These are phyloP conservation scores for Ochotona curzoniae DNA, from an alignment of 2,113 vertebrate genomes.

Conservation along the genomic window DNA sequence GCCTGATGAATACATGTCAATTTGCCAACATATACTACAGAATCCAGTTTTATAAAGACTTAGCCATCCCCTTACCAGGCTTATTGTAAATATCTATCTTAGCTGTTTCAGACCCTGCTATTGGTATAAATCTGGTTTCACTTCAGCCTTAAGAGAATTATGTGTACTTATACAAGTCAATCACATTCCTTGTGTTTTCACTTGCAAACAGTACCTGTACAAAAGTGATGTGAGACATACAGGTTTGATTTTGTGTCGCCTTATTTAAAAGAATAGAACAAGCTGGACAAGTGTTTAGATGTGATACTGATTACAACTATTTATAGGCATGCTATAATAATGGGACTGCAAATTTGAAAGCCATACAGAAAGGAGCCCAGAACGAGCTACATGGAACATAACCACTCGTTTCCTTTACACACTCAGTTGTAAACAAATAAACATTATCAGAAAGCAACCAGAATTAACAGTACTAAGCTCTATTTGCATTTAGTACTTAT, in stretches of 20 bases:
- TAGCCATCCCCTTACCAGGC: background rate
- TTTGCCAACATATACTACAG: background rate
- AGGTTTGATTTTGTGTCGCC: background rate
- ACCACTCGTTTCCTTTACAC: conserved; percentile 57
- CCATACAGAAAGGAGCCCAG: background rate
- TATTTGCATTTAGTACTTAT: conserved; percentile 2
- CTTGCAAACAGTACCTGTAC: background rate
- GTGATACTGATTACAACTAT: background rate
- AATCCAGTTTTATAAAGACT: conserved; percentile 36
- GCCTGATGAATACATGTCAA: background rate
- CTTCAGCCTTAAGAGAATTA: conserved; percentile 15
- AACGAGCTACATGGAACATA: background rate
- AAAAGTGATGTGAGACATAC: conserved; percentile 5
- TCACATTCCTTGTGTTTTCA: background rate
- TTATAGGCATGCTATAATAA: background rate
- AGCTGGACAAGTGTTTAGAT: conserved; percentile 4
- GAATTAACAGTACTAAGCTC: conserved; percentile 28
- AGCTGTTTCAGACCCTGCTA: conserved; percentile 41
- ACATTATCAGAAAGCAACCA: conserved; percentile 46
- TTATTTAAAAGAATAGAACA: conserved; percentile 40
- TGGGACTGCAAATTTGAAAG: conserved; percentile 17
- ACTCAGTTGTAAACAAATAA: conserved; percentile 40
- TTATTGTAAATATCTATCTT: conserved; percentile 52
- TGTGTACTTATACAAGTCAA: background rate
- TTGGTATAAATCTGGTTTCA: conserved; percentile 25